These are phyloP conservation scores for Antrozous pallidus DNA, from an alignment of 2,797 vertebrate species.

Conservation along the genomic window DNA sequence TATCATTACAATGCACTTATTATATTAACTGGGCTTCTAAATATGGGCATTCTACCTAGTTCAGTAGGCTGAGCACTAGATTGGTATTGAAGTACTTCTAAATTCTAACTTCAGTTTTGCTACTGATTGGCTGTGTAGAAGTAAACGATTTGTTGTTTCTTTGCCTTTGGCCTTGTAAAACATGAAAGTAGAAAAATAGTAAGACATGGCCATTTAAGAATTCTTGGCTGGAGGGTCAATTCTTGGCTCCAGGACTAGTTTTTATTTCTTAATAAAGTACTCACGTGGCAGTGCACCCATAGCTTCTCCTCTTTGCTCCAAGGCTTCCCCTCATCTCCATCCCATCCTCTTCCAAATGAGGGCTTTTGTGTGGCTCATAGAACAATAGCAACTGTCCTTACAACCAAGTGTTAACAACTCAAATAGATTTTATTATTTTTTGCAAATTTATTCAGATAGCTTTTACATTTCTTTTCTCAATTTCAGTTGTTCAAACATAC, in stretches of 20 bases:
- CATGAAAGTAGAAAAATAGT: not conserved
- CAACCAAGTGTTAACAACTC: not conserved
- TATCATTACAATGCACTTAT: not conserved
- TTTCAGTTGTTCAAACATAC: not conserved
- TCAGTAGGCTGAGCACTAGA: not conserved
- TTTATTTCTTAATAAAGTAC: slow-evolving; percentile 19
- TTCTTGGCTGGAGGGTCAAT: not conserved
- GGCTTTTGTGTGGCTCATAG: not conserved
- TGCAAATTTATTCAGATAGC: not conserved
- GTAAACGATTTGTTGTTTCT: not conserved
- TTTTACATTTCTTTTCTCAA: slow-evolving; percentile 27
- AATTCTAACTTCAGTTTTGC: slow-evolving; percentile 12
- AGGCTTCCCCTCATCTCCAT: not conserved
- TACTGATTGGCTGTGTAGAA: not conserved
- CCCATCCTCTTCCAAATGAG: not conserved
- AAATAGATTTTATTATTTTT: slow-evolving; percentile 34
- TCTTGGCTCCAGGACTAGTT: not conserved
- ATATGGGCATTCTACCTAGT: not conserved
- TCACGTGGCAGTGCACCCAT: not conserved
- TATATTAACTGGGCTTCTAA: not conserved
- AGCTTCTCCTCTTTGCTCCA: not conserved
- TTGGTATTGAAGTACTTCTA: not conserved
- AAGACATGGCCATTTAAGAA: not conserved
- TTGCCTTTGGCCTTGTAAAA: slow-evolving; percentile 16
- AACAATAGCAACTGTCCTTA: not conserved